phyloP scores from a whole-genome alignment of 2,113 vertebrate genomes.

The Tricholaema leucomelas region DNA sequence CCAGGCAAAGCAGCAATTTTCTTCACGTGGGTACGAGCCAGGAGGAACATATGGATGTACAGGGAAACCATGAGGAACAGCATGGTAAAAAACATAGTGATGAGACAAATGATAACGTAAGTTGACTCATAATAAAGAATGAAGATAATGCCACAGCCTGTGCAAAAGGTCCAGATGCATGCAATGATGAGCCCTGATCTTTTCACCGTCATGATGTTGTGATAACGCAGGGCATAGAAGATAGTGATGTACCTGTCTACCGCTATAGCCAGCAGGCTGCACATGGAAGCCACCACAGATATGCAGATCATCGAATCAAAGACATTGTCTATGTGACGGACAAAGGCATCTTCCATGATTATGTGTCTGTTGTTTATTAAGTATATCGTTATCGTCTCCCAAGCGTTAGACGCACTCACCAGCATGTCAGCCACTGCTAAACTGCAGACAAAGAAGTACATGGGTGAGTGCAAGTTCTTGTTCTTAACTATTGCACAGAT shows the following conservation, averaged over 20 bases:
- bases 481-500: slow-evolving; percentile 91
- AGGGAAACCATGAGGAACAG: slow-evolving; percentile 92
- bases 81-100: slow-evolving; percentile 95
- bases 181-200: slow-evolving; percentile 85
- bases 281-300: slow-evolving; percentile 96
- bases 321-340: slow-evolving; percentile 92
- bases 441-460: slow-evolving; percentile 97
- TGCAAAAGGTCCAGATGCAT: slow-evolving; percentile 92
- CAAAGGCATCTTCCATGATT: slow-evolving; percentile 86
- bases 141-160: slow-evolving; percentile 90
- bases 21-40: slow-evolving; percentile 89
- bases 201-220: slow-evolving; percentile 91
- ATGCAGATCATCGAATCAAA: slow-evolving; percentile 98
- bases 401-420: slow-evolving; percentile 92
- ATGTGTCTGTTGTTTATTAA: slow-evolving; percentile 88
- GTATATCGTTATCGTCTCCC: slow-evolving; percentile 94
- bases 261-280: slow-evolving; percentile 92
- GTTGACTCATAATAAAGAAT: slow-evolving; percentile 93
- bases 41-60: slow-evolving; percentile 95
- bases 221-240: slow-evolving; percentile 93
- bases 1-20: slow-evolving; percentile 87
- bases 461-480: slow-evolving; percentile 94
- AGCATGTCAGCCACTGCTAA: slow-evolving; percentile 95
- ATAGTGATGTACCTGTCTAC: slow-evolving; percentile 94
- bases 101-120: slow-evolving; percentile 89